Percentiles rank a stretch among this genome's conserved stretches.
Evolutionary conservation across 2,113 vertebrate species (phyloP).

Genomic region (Hemichromis elongatus): DNA sequence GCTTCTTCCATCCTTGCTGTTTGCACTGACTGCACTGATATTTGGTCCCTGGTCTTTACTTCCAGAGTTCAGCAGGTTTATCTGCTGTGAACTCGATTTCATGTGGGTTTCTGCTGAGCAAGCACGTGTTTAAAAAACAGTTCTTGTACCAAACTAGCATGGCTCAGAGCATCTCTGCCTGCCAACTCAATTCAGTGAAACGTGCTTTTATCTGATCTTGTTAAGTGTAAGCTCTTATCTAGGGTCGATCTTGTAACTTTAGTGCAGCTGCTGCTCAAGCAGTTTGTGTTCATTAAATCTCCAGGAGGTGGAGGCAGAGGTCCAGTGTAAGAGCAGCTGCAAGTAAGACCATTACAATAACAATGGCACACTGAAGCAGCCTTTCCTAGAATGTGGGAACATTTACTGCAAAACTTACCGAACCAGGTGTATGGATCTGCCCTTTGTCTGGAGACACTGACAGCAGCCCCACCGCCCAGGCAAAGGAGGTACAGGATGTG

Average conservation of each 20-base stretch:
- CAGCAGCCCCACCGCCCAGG: not conserved
- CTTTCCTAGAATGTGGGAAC: not conserved
- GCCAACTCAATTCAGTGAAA: not conserved
- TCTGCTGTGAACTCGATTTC: not conserved
- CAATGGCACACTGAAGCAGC: accelerated
- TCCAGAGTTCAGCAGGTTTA: constrained; percentile 19
- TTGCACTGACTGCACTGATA: not conserved
- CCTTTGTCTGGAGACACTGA: not conserved
- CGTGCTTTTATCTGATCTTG: not conserved
- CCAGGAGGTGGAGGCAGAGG: not conserved
- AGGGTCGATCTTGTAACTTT: accelerated
- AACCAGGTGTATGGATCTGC: not conserved
- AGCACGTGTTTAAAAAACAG: accelerated
- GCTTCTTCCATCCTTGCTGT: not conserved
- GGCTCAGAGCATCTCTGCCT: accelerated
- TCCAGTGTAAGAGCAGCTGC: not conserved
- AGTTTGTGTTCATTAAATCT: not conserved
- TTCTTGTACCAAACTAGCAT: not conserved
- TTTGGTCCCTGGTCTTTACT: not conserved
- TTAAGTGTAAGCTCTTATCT: not conserved
- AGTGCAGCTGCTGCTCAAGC: not conserved
- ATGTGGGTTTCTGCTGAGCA: not conserved
- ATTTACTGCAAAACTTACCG: not conserved
- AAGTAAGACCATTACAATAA: not conserved
- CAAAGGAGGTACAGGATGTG: not conserved